Evolutionary conservation across 1,140 invertebrate species (phyloP), one percentile per base, ranked within the genome.

Genomic region (Drosophila orena): DNA sequence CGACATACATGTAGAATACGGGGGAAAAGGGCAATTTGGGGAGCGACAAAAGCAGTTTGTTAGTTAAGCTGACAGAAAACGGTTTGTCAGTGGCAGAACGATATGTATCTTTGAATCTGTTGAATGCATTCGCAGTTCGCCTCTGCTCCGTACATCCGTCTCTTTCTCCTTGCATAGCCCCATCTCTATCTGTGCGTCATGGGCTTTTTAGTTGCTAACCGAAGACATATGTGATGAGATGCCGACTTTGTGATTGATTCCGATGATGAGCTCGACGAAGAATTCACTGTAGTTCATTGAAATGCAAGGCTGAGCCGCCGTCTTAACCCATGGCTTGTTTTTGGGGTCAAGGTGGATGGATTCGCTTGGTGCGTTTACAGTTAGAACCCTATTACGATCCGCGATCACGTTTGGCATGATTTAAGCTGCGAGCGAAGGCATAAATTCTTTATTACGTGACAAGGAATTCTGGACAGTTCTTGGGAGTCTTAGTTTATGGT

Each of bases 1-100:
- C 44, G n/a, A n/a, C n/a, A 37, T 27, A 47, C 52, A 42, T 27
- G 44, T 8, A 47, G 44, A 56, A 15, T 15, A 37, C 0, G 50
- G 53, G 71, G 40, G 1, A 17, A 15, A 49, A 24, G 37, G 72
- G 47, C 14, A 42, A 24, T 38, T 55, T 54, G n/a, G 56, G 71
- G 38, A 61, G 49, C 56, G 83, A 64, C 74, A 64, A 85, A 68
- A 77, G 73, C 81, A 80, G 77, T 70, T 77, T 77, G 73, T 59
- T 78, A 85, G 77, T 78, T 86, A 86, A 86, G 80, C 81, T 86
- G 81, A 86, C 83, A 81, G 79, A 56, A 64, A 81, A 76, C 65
- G 70, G 60, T 83, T 88, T 78, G 79, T 76, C 83, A 76, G 83
- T 52, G 72, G 55, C 61, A 64, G 59, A 77, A 50, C 40, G 74